Evolutionary conservation across 2,797 vertebrate species (phyloP).

Genomic region (Hippopotamyrus pictus): DNA sequence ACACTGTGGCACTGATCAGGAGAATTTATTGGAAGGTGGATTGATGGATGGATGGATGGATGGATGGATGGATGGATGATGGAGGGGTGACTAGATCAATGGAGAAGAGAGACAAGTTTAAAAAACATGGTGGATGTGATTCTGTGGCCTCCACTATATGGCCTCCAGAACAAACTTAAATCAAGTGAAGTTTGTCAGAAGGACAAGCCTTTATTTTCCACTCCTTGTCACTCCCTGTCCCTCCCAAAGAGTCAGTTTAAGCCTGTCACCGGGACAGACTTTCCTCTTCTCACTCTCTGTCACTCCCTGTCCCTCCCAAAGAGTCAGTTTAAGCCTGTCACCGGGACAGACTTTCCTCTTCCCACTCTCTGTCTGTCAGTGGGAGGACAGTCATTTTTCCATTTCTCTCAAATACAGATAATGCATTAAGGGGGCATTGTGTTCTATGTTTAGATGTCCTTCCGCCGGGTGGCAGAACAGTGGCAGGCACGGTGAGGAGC

Average conservation of each 20-base stretch:
- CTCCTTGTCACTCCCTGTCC: background rate
- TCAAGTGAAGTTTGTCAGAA: background rate
- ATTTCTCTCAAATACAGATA: conserved; percentile 25
- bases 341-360: conserved; percentile 15
- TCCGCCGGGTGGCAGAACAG: conserved; percentile 32
- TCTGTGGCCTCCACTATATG: background rate
- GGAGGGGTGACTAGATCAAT: background rate
- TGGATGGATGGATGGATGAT: background rate
- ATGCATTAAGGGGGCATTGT: conserved; percentile 37
- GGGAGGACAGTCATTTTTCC: conserved; percentile 29
- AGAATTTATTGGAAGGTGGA: background rate
- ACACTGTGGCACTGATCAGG: background rate
- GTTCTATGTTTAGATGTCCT: conserved; percentile 53
- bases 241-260: background rate
- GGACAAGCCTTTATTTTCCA: background rate
- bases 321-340: conserved; percentile 18
- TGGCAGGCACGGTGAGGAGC: background rate
- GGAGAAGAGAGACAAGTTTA: background rate
- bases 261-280: conserved; percentile 25
- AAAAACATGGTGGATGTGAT: background rate
- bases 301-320: background rate
- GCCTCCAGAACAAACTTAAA: background rate
- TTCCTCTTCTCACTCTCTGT: conserved; percentile 1
- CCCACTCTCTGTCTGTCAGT: conserved; percentile 21
- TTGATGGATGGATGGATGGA: background rate